Evolutionary conservation across 2,888 invertebrate species (phyloP).

Genomic region (Orchesellides sinensis): DNA sequence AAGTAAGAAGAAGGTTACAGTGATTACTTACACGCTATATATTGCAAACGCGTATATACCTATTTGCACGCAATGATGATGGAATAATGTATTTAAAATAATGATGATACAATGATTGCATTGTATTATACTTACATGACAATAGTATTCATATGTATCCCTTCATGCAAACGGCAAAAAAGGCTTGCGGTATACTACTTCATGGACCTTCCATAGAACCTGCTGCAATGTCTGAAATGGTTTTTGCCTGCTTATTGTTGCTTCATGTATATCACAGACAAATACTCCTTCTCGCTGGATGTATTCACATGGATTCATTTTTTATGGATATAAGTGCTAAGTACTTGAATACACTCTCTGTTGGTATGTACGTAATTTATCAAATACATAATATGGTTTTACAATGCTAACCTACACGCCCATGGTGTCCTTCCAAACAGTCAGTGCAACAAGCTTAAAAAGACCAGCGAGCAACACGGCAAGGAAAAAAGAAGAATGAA

Average conservation of each 20-base stretch:
- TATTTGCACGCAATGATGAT: too few species aligned
- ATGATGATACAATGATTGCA: slow-evolving; percentile 13
- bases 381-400: slow-evolving; percentile 34
- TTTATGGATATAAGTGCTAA: slow-evolving; percentile 46
- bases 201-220: slow-evolving; percentile 50
- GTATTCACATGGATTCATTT: slow-evolving; percentile 17
- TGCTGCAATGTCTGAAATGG: slow-evolving; percentile 55
- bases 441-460: not conserved
- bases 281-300: slow-evolving; percentile 8
- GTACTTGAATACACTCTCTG: slow-evolving; percentile 41
- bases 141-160: slow-evolving; percentile 19
- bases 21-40: too few species aligned
- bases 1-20: too few species aligned
- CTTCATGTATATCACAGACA: slow-evolving; percentile 22
- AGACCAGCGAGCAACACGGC: not conserved
- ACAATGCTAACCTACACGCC: slow-evolving; percentile 56
- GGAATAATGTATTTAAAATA: too few species aligned
- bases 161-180: slow-evolving; percentile 35
- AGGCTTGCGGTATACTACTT: slow-evolving; percentile 8
- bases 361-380: slow-evolving; percentile 2
- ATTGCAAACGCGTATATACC: too few species aligned
- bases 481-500: slow-evolving; percentile 23
- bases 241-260: slow-evolving; percentile 50
- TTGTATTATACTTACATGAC: too few species aligned
- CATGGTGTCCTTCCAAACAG: slow-evolving; percentile 58